Evolutionary conservation across 2,113 vertebrate species (phyloP).

Genomic region (Pollimyrus isidori): DNA sequence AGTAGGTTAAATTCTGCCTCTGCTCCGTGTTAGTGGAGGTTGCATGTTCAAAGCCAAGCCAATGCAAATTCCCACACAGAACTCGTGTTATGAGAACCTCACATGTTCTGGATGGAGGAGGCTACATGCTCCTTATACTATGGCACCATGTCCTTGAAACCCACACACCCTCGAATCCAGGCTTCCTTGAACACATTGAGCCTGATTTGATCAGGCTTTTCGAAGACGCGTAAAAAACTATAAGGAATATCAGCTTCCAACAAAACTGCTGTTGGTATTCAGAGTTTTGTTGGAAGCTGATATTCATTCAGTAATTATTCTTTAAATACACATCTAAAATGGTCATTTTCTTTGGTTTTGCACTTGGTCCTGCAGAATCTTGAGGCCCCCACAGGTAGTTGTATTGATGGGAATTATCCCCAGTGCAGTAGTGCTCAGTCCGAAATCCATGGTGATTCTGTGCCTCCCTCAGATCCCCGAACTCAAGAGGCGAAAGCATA

Average conservation of each 20-base stretch:
- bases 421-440: not conserved
- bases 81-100: not conserved
- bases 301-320: not conserved
- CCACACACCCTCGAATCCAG: not conserved
- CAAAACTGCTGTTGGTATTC: not conserved
- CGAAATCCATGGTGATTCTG: not conserved
- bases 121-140: not conserved
- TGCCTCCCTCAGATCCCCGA: not conserved
- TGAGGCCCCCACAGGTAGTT: not conserved
- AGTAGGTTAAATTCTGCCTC: not conserved
- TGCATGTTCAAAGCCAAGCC: not conserved
- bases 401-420: not conserved
- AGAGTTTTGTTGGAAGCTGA: not conserved
- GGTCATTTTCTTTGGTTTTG: not conserved
- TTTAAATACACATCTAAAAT: not conserved
- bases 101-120: not conserved
- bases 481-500: not conserved
- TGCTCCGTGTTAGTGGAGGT: not conserved
- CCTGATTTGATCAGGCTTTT: not conserved
- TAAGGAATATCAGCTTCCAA: not conserved
- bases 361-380: not conserved
- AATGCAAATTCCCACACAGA: not conserved
- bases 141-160: not conserved
- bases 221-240: not conserved
- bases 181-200: not conserved